Evolutionary conservation across 1,140 invertebrate genomes (phyloP).

Genomic region (Rhopalosiphum padi): DNA sequence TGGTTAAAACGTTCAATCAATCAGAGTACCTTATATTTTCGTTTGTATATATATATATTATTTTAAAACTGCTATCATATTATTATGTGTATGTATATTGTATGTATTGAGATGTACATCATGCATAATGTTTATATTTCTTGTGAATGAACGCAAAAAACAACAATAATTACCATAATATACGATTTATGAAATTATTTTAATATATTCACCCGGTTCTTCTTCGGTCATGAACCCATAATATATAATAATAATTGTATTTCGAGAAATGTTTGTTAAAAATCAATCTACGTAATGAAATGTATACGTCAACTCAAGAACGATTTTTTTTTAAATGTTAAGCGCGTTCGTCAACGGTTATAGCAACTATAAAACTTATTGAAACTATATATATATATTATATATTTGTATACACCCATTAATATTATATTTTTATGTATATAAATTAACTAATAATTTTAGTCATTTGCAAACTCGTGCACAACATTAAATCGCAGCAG

Average conservation of each 20-base stretch:
- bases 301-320: neutral
- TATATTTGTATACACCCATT: neutral
- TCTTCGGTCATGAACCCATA: neutral
- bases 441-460: neutral
- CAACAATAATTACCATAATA: slow-evolving; percentile 5
- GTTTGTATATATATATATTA: neutral
- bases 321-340: slow-evolving; percentile 1
- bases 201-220: slow-evolving; percentile 8
- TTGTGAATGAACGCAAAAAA: slow-evolving; percentile 4
- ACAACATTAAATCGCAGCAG: neutral
- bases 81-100: neutral
- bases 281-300: neutral
- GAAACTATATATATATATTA: too few species aligned
- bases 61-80: neutral
- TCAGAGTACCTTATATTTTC: neutral
- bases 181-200: neutral
- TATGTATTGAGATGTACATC: neutral
- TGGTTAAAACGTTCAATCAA: neutral
- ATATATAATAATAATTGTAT: neutral
- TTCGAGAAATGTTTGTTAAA: neutral
- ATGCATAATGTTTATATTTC: neutral
- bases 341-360: neutral
- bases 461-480: neutral
- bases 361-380: neutral
- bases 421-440: neutral